These are phyloP conservation scores for Cyprinella venusta DNA, from an alignment of 2,797 vertebrate genomes.

Conservation along the genomic window DNA sequence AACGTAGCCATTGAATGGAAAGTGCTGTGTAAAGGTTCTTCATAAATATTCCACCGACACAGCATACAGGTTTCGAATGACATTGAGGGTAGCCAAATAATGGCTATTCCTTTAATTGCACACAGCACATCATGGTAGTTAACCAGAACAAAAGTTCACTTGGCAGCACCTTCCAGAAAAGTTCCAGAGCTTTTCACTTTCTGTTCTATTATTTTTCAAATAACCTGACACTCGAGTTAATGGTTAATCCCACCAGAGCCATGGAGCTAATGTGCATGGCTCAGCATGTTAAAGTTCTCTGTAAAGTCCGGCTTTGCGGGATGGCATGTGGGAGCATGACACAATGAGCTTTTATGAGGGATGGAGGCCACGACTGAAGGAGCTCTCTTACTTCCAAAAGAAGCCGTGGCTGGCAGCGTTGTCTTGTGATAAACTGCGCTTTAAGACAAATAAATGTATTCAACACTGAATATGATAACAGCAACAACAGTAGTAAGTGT, in stretches of 20 bases:
- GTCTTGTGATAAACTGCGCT: conserved; percentile 50
- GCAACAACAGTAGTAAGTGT: background rate
- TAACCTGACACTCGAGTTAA: conserved; percentile 37
- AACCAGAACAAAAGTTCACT: conserved; percentile 12
- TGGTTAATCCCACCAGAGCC: conserved; percentile 32
- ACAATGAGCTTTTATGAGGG: conserved; percentile 48
- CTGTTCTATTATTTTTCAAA: conserved; percentile 4
- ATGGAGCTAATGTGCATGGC: background rate
- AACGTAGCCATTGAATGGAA: background rate
- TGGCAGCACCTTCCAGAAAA: conserved; percentile 12
- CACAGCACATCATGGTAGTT: background rate
- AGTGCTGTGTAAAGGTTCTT: background rate
- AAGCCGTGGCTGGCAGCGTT: background rate
- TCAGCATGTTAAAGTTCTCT: background rate
- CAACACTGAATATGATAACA: conserved; percentile 29
- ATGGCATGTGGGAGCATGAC: conserved; percentile 12
- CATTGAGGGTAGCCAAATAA: background rate
- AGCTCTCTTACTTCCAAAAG: conserved; percentile 1
- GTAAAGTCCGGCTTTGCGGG: conserved; percentile 23
- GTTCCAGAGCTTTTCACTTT: conserved; percentile 22
- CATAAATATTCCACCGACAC: background rate
- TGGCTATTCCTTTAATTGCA: conserved; percentile 5
- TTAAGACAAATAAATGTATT: background rate
- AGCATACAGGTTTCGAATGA: background rate
- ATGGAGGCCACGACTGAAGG: conserved; percentile 6